phyloP scores from a whole-genome alignment of 2,797 vertebrate species.

The Gymnothorax javanicus region DNA sequence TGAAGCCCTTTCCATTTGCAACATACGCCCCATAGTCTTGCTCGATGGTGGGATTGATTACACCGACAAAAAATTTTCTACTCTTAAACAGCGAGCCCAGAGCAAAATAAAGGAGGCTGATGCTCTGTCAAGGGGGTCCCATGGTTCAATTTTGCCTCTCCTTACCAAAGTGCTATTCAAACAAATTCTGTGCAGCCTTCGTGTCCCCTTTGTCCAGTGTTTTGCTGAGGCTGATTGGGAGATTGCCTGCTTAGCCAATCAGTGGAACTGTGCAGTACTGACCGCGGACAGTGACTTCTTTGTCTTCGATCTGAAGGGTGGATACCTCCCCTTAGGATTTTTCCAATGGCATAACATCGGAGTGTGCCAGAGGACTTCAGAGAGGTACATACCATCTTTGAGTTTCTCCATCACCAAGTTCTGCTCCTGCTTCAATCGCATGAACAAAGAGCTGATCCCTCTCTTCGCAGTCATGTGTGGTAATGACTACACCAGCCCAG shows the following conservation, averaged over 20 bases:
- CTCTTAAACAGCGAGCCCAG: slow-evolving; percentile 76
- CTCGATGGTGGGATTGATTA: slow-evolving; percentile 89
- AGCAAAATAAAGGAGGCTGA: slow-evolving; percentile 81
- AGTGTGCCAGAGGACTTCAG: slow-evolving; percentile 44
- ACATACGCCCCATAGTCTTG: slow-evolving; percentile 83
- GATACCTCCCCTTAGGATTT: slow-evolving; percentile 81
- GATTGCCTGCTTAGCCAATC: slow-evolving; percentile 85
- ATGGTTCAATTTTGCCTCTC: slow-evolving; percentile 79
- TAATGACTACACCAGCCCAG: slow-evolving; percentile 81
- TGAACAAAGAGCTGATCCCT: slow-evolving; percentile 78
- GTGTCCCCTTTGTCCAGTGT: slow-evolving; percentile 84
- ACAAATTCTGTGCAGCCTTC: slow-evolving; percentile 77
- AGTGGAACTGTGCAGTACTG: slow-evolving; percentile 89
- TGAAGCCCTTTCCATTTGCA: slow-evolving; percentile 73
- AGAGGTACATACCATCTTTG: slow-evolving; percentile 76
- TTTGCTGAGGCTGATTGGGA: slow-evolving; percentile 90
- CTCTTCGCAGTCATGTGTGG: slow-evolving; percentile 86
- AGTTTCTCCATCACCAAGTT: slow-evolving; percentile 74
- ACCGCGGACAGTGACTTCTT: slow-evolving; percentile 94
- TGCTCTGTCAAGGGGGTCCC: slow-evolving; percentile 65
- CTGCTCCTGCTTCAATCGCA: slow-evolving; percentile 78
- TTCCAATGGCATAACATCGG: slow-evolving; percentile 84
- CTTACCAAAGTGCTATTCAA: slow-evolving; percentile 80
- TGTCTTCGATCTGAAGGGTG: slow-evolving; percentile 86
- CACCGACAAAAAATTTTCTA: slow-evolving; percentile 84